Evolutionary conservation across 2,888 invertebrate species (phyloP).

Genomic region (Oeneis ivallda): DNA sequence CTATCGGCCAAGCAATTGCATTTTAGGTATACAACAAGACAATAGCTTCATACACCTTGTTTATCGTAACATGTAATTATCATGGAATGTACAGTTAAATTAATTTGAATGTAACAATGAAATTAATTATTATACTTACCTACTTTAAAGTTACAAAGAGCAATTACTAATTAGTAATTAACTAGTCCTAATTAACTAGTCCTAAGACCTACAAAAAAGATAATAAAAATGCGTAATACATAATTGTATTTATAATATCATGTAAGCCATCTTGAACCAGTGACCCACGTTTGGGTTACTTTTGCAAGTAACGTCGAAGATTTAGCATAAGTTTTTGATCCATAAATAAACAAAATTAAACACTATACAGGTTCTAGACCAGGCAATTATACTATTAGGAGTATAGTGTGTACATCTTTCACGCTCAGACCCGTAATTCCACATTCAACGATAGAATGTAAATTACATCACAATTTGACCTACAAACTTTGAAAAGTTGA

Average conservation of each 20-base stretch:
- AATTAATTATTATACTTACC: too few species aligned
- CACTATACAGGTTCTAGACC: conserved; percentile 9
- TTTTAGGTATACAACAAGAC: too few species aligned
- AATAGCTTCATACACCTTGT: too few species aligned
- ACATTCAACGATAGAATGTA: conserved; percentile 16
- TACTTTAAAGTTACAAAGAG: not conserved
- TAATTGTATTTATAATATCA: conserved; percentile 20
- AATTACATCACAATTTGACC: conserved; percentile 27
- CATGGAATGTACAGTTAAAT: not conserved
- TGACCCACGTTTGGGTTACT: conserved; percentile 24
- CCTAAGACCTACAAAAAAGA: conserved; percentile 5
- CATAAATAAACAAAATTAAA: not conserved
- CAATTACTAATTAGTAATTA: not conserved
- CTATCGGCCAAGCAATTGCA: too few species aligned
- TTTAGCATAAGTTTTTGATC: not conserved
- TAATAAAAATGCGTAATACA: conserved; percentile 3
- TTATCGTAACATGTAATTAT: too few species aligned
- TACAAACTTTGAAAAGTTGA: conserved; percentile 26
- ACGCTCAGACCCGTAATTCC: conserved; percentile 8
- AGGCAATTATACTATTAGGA: conserved; percentile 18
- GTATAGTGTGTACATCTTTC: not conserved
- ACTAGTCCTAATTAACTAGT: too few species aligned
- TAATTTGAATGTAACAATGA: not conserved
- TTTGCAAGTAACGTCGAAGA: not conserved
- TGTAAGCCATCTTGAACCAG: conserved; percentile 24